A percentile compares a stretch with the other conserved stretches of the same genome.
These are phyloP conservation scores for Sicus ferrugineus DNA, from an alignment of 2,888 invertebrate species.

Conservation along the genomic window DNA sequence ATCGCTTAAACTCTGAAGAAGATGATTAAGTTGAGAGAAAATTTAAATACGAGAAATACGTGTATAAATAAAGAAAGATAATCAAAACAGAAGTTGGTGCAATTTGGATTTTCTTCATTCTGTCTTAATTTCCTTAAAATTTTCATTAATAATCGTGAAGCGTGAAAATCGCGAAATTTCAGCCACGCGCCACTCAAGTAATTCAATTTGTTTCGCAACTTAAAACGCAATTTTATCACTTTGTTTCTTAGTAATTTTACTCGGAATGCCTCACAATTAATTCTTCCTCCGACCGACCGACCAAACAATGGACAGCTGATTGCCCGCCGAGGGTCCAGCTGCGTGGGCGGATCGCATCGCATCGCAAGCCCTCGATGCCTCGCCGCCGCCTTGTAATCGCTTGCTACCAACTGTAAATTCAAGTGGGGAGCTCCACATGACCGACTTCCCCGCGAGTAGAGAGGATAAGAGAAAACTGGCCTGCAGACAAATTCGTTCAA, in stretches of 20 bases:
- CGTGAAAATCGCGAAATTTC: not conserved
- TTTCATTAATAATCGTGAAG: not conserved
- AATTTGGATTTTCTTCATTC: no score
- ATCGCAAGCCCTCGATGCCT: not conserved
- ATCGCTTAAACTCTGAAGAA: no score
- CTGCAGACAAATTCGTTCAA: slow-evolving; percentile 1
- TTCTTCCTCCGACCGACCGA: no score
- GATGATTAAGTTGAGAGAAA: no score
- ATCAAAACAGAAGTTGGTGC: no score
- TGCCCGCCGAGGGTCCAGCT: not conserved
- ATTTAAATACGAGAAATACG: no score
- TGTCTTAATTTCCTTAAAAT: not conserved
- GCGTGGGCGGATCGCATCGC: slow-evolving; percentile 12
- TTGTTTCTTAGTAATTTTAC: no score
- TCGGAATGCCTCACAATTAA: no score
- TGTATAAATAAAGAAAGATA: no score
- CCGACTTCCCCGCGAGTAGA: not conserved
- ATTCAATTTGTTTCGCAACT: not conserved
- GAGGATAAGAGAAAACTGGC: not conserved
- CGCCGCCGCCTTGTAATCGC: slow-evolving; percentile 2
- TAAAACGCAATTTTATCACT: not conserved
- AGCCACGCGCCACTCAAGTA: not conserved
- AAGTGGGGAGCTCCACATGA: not conserved
- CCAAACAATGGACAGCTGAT: slow-evolving; percentile 14
- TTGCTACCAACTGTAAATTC: not conserved